Evolutionary conservation across 2,888 invertebrate genomes (phyloP), one percentile per base, ranked within the genome.

Genomic region (Neoitamus cyanurus): DNA sequence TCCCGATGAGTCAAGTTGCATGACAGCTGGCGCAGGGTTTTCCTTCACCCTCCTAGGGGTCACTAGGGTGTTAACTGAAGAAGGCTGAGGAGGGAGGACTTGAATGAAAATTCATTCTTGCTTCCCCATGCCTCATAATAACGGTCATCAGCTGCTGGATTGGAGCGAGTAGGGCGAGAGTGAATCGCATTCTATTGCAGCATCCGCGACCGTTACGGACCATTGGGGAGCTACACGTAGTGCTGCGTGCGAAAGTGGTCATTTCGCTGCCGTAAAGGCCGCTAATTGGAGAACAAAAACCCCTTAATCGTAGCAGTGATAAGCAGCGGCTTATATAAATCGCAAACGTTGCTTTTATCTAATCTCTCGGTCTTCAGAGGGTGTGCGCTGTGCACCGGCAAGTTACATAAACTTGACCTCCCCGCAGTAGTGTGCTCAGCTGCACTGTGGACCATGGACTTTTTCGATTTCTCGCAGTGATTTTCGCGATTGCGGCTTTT

Each of bases 21-120:
- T 73, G 73, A 73, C 73, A 58, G 58, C 58, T 58, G 58, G 58
- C 58, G 58, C 58, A 58, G 25, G 20, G 58, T 48, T 48, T 48
- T 37, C 37, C 37, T 5, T 3, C n/a, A 15, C 42, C 58, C 15
- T 48, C 20, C 58, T 58, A 20, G 9, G 3, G 11, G 28, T 48
- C 37, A n/a, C 11, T 15, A 28, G 28, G 42, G 28, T 15, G 42
- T 20, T 42, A 28, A n/a, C 3, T 58, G 15, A 6, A 3, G 58
- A 15, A 72, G 34, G 31, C 28, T 48, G 13, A 6, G 36, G n/a
- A 42, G n/a, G 75, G 36, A 7, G 42, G 75, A 28, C 28, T 28
- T 75, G 75, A 75, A 75, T 75, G 75, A 75, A 75, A 75, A 13
- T 37, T 75, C 46, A 42, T 42, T 28, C 13, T 30, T n/a, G 36